Evolutionary conservation across 2,888 invertebrate genomes (phyloP).

Genomic region (Microplitis manilae): DNA sequence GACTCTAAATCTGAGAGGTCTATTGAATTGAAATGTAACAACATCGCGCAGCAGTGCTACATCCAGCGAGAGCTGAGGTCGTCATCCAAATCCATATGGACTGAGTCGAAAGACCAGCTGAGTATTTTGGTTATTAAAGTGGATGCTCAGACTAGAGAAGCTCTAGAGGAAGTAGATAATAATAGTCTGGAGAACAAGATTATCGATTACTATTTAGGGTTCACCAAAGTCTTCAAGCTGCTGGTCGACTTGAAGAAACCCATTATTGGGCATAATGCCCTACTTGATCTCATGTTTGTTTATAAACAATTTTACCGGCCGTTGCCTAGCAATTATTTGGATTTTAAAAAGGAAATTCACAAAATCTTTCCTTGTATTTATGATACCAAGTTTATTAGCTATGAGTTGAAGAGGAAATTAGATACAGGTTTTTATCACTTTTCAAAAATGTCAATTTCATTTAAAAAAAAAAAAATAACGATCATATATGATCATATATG

Average conservation of each 20-base stretch:
- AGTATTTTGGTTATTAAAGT: slow-evolving; percentile 64
- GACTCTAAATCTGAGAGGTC: slow-evolving; percentile 49
- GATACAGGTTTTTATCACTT: slow-evolving; percentile 59
- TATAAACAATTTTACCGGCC: slow-evolving; percentile 82
- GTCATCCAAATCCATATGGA: slow-evolving; percentile 73
- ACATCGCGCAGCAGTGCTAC: slow-evolving; percentile 74
- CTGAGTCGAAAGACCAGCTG: slow-evolving; percentile 52
- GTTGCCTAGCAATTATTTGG: slow-evolving; percentile 74
- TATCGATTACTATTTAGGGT: slow-evolving; percentile 76
- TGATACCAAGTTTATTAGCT: slow-evolving; percentile 83
- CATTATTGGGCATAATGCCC: slow-evolving; percentile 83
- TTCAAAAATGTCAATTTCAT: slow-evolving; percentile 11
- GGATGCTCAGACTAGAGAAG: slow-evolving; percentile 58
- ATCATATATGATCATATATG: no score
- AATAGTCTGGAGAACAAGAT: slow-evolving; percentile 73
- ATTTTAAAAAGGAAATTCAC: slow-evolving; percentile 64
- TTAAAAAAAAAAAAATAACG: background rate
- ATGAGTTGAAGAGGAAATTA: slow-evolving; percentile 73
- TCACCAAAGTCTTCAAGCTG: slow-evolving; percentile 78
- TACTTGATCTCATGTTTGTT: slow-evolving; percentile 80
- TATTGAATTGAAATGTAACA: slow-evolving; percentile 69
- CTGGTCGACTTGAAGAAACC: slow-evolving; percentile 78
- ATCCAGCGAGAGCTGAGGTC: slow-evolving; percentile 76
- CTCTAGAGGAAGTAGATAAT: slow-evolving; percentile 61
- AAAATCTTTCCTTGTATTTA: slow-evolving; percentile 79